Evolutionary conservation across 2,113 vertebrate species (phyloP), one percentile per base, ranked within the genome.

Genomic region (Pteruthius melanotis): DNA sequence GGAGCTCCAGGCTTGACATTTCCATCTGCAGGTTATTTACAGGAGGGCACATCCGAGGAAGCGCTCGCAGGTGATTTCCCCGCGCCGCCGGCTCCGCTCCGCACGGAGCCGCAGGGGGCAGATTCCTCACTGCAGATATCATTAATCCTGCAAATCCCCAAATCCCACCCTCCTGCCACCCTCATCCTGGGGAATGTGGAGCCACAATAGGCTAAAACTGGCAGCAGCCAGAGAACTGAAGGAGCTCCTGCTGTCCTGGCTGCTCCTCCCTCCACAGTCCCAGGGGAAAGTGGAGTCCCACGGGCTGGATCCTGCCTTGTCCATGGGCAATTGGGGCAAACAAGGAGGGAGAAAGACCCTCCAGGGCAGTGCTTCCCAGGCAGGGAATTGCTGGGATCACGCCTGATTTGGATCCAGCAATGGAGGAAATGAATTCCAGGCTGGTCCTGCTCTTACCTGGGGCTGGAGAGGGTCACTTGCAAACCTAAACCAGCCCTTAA

Each of bases 1-100:
- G 94, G 65, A 97, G 94, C 87, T 96, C 80, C 53, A 72, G 80
- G 81, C 59, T 45, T 93, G 95, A 97, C 92, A 94, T 95, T 96
- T 97, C 64, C 95, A 96, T 96, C 94, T 88, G 10, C 30, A 20
- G 78, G 71, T 95, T 96, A 93, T 97, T 97, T 96, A 93, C 95
- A 90, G 93, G 60, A 72, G 92, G 80, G 79, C 81, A 94, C 71
- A 84, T 4, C 45, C 7, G 1, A 54, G 85, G 83, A 42, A 84
- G 24, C 1, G 11, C 87, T 47, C 85, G 75, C 93, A 92, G 89
- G 93, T 87, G 87, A 94, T 92, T 94, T 95, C 88, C 91, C 89
- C 64, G 93, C 22, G 1, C 60, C 6, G 59, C 66, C 53, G 5
- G 85, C 66, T 92, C 88, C 19, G 40, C 86, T 71, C 90, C 27